A percentile compares a stretch with the other conserved stretches of the same genome.
phyloP scores from a whole-genome alignment of 2,888 invertebrate genomes.

The Stictocephala bisonia region DNA sequence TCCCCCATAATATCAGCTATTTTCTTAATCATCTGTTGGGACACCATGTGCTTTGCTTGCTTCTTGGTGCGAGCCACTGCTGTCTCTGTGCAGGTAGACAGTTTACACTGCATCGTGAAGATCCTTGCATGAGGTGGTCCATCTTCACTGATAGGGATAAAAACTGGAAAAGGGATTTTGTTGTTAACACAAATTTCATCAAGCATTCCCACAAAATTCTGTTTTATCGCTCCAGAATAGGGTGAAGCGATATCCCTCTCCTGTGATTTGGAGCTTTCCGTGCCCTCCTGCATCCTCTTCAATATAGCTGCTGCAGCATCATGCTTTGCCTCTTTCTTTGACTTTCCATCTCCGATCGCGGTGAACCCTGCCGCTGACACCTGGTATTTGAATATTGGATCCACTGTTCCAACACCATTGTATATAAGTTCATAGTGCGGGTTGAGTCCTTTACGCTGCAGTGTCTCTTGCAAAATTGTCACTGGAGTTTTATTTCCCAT shows the following conservation, averaged over 20 bases:
- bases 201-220: conserved; percentile 59
- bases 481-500: conserved; percentile 70
- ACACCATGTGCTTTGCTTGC: conserved; percentile 73
- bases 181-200: conserved; percentile 63
- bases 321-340: conserved; percentile 73
- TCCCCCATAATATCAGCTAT: conserved; percentile 49
- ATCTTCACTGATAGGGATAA: conserved; percentile 70
- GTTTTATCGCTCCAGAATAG: conserved; percentile 56
- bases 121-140: conserved; percentile 75
- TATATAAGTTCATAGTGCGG: conserved; percentile 71
- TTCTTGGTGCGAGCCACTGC: conserved; percentile 74
- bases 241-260: conserved; percentile 59
- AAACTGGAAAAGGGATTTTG: conserved; percentile 68
- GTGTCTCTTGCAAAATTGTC: conserved; percentile 75
- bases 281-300: conserved; percentile 61
- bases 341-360: conserved; percentile 65
- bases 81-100: conserved; percentile 68
- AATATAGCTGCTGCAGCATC: conserved; percentile 69
- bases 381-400: conserved; percentile 58
- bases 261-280: too few species aligned
- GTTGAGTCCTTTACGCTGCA: conserved; percentile 67
- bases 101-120: conserved; percentile 71
- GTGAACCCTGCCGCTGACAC: conserved; percentile 51
- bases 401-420: conserved; percentile 64
- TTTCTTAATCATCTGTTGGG: conserved; percentile 61